These are phyloP conservation scores for Dipodomys merriami DNA, from an alignment of 2,113 vertebrate genomes.

Conservation along the genomic window DNA sequence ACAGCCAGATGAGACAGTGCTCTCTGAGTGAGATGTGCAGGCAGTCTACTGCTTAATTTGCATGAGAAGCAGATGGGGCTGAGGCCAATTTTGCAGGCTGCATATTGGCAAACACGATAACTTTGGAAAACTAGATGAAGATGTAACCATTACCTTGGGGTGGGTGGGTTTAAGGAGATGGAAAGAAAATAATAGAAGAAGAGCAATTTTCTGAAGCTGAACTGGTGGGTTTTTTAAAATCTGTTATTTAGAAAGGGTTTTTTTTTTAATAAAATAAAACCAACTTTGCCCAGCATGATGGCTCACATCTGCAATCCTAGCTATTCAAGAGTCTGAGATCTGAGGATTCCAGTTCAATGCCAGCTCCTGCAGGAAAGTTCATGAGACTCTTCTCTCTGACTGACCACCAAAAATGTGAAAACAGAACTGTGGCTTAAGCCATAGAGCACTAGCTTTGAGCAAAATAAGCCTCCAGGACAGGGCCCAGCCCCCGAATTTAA, in stretches of 20 bases:
- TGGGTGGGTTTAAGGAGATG: background rate
- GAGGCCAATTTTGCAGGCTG: background rate
- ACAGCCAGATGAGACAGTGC: background rate
- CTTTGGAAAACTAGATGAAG: constrained; percentile 25
- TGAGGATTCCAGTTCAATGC: too few species aligned
- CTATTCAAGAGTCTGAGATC: too few species aligned
- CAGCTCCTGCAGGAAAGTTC: too few species aligned
- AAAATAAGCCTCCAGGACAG: too few species aligned
- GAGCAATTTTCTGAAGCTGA: background rate
- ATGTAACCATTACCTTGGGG: background rate
- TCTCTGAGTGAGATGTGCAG: background rate
- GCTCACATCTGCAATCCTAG: too few species aligned
- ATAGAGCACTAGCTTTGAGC: too few species aligned
- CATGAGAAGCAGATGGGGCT: constrained; percentile 2
- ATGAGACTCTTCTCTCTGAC: too few species aligned
- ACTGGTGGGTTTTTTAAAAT: constrained; percentile 36
- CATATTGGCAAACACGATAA: background rate
- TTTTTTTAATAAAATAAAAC: too few species aligned
- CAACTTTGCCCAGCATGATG: background rate
- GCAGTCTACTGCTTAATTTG: background rate
- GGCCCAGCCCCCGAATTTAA: too few species aligned
- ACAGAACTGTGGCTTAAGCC: too few species aligned
- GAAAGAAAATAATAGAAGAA: constrained; percentile 7
- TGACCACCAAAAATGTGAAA: too few species aligned
- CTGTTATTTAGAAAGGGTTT: constrained; percentile 42